phyloP scores from a whole-genome alignment of 1,140 invertebrate species.

The Polypedilum vanderplanki region DNA sequence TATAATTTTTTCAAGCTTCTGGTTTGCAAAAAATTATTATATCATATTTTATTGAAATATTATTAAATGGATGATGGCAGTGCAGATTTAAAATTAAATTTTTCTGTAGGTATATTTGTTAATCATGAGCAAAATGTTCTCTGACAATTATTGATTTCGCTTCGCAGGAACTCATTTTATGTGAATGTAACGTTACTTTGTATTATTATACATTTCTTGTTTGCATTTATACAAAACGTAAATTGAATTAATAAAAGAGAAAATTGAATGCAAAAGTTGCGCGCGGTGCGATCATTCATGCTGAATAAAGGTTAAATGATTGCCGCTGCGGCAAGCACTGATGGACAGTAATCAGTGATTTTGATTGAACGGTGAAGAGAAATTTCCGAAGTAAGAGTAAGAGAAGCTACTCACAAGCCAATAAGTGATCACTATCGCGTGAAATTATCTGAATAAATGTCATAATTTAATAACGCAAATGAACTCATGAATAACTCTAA shows the following conservation, averaged over 20 bases:
- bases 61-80: constrained; percentile 6
- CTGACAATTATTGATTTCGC: constrained; percentile 18
- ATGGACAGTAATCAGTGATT: constrained; percentile 13
- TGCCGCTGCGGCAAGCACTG: not conserved
- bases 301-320: not conserved
- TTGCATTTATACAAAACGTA: not conserved
- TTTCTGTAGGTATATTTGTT: not conserved
- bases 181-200: not conserved
- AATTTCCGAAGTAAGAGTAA: not conserved
- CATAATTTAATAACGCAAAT: constrained; percentile 19
- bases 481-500: constrained; percentile 1
- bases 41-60: constrained; percentile 22
- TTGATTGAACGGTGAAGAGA: constrained; percentile 8
- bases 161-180: not conserved
- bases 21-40: constrained; percentile 26
- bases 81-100: not conserved
- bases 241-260: constrained; percentile 14
- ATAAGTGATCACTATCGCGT: constrained; percentile 16
- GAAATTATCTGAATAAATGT: constrained; percentile 14
- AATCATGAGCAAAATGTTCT: not conserved
- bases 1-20: constrained; percentile 28
- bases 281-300: not conserved
- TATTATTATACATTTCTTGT: constrained; percentile 9
- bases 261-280: not conserved
- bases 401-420: constrained; percentile 1